These are phyloP conservation scores for Morpho achilles DNA, from an alignment of 2,888 invertebrate genomes.

Conservation along the genomic window DNA sequence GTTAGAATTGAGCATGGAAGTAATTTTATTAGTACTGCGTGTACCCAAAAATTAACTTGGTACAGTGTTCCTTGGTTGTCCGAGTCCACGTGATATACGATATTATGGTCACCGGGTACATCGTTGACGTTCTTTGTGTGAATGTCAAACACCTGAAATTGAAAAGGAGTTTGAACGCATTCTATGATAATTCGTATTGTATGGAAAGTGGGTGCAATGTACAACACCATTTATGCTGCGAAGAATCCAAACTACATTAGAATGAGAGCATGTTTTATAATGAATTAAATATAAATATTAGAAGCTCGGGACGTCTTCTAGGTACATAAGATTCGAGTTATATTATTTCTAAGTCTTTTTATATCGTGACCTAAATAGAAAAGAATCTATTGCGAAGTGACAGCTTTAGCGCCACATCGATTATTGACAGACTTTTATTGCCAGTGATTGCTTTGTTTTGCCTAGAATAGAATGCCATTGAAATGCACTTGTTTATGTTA, in stretches of 20 bases:
- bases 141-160: conserved; percentile 65
- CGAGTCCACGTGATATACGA: conserved; percentile 71
- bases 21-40: conserved; percentile 88
- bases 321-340: too few relatives aligned
- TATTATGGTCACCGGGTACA: conserved; percentile 54
- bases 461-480: too few relatives aligned
- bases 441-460: too few relatives aligned
- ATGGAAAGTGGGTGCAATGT: conserved; percentile 26
- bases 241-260: conserved; percentile 13
- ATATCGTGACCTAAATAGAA: too few relatives aligned
- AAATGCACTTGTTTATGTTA: too few relatives aligned
- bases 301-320: too few relatives aligned
- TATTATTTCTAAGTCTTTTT: too few relatives aligned
- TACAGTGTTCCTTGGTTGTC: conserved; percentile 80
- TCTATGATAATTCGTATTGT: conserved; percentile 42
- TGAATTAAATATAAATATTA: too few relatives aligned
- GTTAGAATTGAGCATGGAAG: conserved; percentile 89
- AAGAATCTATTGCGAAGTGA: too few relatives aligned
- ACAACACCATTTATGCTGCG: conserved; percentile 9
- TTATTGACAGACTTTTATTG: too few relatives aligned
- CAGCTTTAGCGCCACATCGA: too few relatives aligned
- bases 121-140: conserved; percentile 68
- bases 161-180: conserved; percentile 28
- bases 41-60: conserved; percentile 88
- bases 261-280: conserved; percentile 6